Evolutionary conservation across 1,140 invertebrate species (phyloP), one percentile per base, ranked within the genome.

Genomic region (Drosophila ambigua): DNA sequence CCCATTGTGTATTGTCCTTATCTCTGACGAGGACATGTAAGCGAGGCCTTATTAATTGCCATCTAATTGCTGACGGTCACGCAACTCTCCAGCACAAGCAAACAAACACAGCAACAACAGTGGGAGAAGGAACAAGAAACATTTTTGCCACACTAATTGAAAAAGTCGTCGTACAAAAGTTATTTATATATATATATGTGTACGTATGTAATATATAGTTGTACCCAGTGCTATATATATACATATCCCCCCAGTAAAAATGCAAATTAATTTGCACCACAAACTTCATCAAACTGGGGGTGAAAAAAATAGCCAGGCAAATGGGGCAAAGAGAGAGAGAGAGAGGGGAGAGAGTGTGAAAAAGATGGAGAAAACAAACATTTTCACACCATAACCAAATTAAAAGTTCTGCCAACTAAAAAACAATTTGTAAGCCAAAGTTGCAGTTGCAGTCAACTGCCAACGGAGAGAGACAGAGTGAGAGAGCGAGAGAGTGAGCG

Each of bases 311-410:
- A 24, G 23, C 23, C 23, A 24, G 23, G 23, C 3, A 24, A 24
- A 24, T 24, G 23, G 23, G 23, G 23, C 23, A 24, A 24, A 24
- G 23, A 39, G 35, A 39, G 35, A n/a, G 52, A 11, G 35, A 5
- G 35, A 39, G 1, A 39, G 35, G 35, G 2, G 35, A 8, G 52
- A 11, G 8, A 39, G 11, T 39, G 35, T 39, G 35, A 39, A 23
- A 31, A 43, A 45, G 45, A 64, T 31, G 58, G 28, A 65, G 62
- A 26, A 61, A 82, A 61, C 66, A 80, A 85, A 84, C 81, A 85
- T 80, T 84, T 84, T 85, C 77, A 84, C 81, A 85, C 80, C 78
- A 85, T 84, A 84, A 84, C 80, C 81, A 85, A 84, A 84, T 84
- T 84, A 84, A 84, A 84, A 84, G 80, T 84, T 84, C 49, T 80